These are phyloP conservation scores for Microctonus aethiopoides DNA, from an alignment of 2,888 invertebrate species.

Conservation along the genomic window DNA sequence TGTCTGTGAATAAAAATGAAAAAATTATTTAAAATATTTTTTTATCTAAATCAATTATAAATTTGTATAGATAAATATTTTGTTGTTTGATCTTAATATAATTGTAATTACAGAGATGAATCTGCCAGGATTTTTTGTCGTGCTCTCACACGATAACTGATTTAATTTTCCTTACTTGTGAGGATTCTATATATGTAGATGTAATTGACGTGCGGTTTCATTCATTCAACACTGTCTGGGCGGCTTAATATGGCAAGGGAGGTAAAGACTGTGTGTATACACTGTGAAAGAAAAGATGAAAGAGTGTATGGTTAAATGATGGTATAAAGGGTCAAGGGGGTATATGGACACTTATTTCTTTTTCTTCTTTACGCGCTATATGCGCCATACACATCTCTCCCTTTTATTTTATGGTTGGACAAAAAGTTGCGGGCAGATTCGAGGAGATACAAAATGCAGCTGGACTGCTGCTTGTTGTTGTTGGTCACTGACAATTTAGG, in stretches of 20 bases:
- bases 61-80: background rate
- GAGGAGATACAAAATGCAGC: background rate
- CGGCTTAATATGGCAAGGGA: background rate
- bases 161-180: background rate
- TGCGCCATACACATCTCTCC: background rate
- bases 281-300: background rate
- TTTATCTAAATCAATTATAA: background rate
- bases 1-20: too few species aligned
- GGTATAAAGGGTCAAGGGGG: background rate
- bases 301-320: background rate
- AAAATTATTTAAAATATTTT: too few species aligned
- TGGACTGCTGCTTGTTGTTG: background rate
- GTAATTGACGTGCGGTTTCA: background rate
- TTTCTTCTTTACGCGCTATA: background rate
- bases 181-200: background rate
- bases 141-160: background rate
- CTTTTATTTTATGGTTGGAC: background rate
- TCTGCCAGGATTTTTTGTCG: background rate
- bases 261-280: background rate
- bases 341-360: background rate
- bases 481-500: slow-evolving; percentile 43
- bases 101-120: background rate
- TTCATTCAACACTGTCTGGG: background rate
- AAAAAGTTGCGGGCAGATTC: background rate
- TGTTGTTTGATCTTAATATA: too few species aligned